Conservation (phyloP, 2,888 invertebrate genomes). For the Gastrophysa polygoni region DNA sequence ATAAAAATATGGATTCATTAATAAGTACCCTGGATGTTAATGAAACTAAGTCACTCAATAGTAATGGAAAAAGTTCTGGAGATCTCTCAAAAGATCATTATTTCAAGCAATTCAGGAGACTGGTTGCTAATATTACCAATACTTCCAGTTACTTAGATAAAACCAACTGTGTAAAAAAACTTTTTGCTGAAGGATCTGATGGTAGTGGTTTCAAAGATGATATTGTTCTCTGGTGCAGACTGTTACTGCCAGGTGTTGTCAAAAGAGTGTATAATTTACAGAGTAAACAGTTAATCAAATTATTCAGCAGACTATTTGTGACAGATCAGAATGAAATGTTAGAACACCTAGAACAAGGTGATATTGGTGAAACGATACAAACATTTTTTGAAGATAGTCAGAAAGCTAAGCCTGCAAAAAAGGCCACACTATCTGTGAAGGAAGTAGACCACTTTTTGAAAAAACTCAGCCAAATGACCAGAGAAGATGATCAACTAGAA, state of each 20-base stretch:
- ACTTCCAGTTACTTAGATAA: conserved; percentile 83
- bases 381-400: conserved; percentile 74
- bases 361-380: conserved; percentile 86
- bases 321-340: conserved; percentile 81
- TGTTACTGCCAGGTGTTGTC: conserved; percentile 80
- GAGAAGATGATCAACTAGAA: conserved; percentile 84
- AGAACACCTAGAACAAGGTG: conserved; percentile 82
- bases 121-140: conserved; percentile 79
- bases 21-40: background rate
- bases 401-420: conserved; percentile 64
- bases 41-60: background rate
- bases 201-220: conserved; percentile 77
- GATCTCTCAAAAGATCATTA: conserved; percentile 76
- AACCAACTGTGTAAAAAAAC: conserved; percentile 71
- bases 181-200: conserved; percentile 68
- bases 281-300: conserved; percentile 87
- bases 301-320: conserved; percentile 81
- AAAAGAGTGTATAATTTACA: conserved; percentile 91
- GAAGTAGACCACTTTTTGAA: conserved; percentile 80
- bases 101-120: conserved; percentile 75
- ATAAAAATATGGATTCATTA: conserved; percentile 11
- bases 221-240: conserved; percentile 77
- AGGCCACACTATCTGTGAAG: conserved; percentile 74
- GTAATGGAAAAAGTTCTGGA: conserved; percentile 48
- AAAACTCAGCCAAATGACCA: conserved; percentile 75